These are phyloP conservation scores for Pseudococcus viburni DNA, from an alignment of 2,888 invertebrate species.

Conservation along the genomic window DNA sequence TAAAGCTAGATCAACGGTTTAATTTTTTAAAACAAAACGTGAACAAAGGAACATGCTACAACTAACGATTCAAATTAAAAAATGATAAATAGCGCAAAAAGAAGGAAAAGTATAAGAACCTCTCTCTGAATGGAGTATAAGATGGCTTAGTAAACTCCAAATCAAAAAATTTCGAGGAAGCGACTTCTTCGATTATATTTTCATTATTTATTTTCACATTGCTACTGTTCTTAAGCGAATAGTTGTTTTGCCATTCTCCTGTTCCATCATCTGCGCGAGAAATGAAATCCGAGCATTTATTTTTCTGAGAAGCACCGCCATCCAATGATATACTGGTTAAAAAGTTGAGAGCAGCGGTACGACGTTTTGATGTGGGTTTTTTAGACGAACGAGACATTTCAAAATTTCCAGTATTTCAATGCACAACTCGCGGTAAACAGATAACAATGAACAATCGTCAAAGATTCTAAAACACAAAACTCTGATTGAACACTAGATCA, in stretches of 20 bases:
- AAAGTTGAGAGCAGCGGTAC: conserved; percentile 93
- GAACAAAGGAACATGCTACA: neutral
- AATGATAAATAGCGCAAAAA: conserved; percentile 23
- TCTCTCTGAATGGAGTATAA: conserved; percentile 58
- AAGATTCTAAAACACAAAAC: too few relatives aligned
- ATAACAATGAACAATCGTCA: too few relatives aligned
- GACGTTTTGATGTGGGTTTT: conserved; percentile 72
- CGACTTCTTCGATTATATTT: conserved; percentile 58
- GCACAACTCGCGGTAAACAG: neutral
- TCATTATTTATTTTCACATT: neutral
- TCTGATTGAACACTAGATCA: too few relatives aligned
- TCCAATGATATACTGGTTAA: conserved; percentile 95
- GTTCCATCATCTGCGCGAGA: conserved; percentile 51
- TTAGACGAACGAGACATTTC: conserved; percentile 51
- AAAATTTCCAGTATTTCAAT: neutral
- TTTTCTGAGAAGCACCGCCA: conserved; percentile 73
- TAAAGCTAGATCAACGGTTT: conserved; percentile 64
- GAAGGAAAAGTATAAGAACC: conserved; percentile 56
- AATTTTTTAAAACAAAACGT: neutral
- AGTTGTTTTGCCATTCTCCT: conserved; percentile 3
- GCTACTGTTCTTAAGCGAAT: neutral
- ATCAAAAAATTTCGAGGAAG: conserved; percentile 55
- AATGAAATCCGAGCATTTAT: conserved; percentile 62
- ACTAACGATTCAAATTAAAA: conserved; percentile 6
- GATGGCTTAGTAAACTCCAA: conserved; percentile 48